Percentiles rank a stretch among this genome's conserved stretches.
Evolutionary conservation across 2,888 invertebrate species (phyloP).

Genomic region (Norana najaformis): DNA sequence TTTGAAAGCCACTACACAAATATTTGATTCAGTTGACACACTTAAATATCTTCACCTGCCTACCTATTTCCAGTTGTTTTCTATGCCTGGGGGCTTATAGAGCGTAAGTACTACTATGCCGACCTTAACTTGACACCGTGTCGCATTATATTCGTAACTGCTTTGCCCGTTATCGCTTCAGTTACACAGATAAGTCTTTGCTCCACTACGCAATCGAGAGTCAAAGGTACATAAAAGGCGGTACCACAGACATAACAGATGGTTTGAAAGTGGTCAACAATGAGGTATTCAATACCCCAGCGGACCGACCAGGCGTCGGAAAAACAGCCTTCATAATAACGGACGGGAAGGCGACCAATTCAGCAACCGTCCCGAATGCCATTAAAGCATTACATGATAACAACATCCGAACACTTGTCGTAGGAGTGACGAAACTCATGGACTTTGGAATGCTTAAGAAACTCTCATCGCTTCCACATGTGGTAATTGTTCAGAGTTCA

Average conservation of each 20-base stretch:
- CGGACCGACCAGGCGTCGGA: neutral
- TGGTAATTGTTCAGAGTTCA: neutral
- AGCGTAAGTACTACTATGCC: no score
- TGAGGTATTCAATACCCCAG: neutral
- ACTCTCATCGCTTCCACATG: slow-evolving; percentile 10
- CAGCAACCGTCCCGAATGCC: neutral
- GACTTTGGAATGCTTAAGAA: neutral
- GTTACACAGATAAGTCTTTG: neutral
- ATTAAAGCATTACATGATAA: neutral
- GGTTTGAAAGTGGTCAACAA: neutral
- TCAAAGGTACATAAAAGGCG: neutral
- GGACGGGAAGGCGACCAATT: neutral
- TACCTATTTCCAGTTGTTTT: no score
- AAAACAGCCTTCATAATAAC: neutral
- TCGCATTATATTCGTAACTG: neutral
- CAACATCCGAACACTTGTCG: neutral
- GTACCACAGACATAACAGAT: slow-evolving; percentile 8
- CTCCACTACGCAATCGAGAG: neutral
- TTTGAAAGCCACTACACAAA: no score
- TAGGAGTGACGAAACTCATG: neutral
- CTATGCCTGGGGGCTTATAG: no score
- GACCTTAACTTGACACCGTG: neutral
- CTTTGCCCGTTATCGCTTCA: neutral
- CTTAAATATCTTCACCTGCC: no score
- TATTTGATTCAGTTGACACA: no score